Percentiles rank a stretch among this genome's conserved stretches.
Evolutionary conservation across 2,888 invertebrate species (phyloP).

Genomic region (Diplolepis rosae): DNA sequence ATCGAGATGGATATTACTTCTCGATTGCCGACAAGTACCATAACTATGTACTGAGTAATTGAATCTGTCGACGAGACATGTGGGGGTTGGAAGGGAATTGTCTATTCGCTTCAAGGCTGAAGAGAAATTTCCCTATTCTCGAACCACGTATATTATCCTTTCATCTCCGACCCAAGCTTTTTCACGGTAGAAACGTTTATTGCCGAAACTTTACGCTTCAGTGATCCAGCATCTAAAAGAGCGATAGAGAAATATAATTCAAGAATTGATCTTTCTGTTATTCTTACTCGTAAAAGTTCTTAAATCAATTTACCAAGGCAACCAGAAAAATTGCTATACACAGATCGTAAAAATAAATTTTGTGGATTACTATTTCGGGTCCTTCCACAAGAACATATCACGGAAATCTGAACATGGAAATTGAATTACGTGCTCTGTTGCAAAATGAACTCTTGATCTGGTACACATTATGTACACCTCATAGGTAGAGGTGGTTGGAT

Average conservation of each 20-base stretch:
- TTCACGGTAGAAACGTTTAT: constrained; percentile 24
- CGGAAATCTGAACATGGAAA: constrained; percentile 51
- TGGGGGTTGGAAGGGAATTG: constrained; percentile 4
- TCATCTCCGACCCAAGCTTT: constrained; percentile 16
- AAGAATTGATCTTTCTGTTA: not conserved
- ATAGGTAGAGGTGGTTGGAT: not conserved
- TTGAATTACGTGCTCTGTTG: constrained; percentile 53
- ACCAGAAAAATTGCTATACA: not conserved
- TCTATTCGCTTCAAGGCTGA: constrained; percentile 37
- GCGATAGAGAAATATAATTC: not conserved
- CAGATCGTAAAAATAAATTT: not conserved
- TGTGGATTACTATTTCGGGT: not conserved
- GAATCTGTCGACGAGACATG: constrained; percentile 26
- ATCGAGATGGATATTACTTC: constrained; percentile 17
- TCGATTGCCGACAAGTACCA: constrained; percentile 4
- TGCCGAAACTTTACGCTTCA: constrained; percentile 25
- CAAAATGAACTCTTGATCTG: constrained; percentile 49
- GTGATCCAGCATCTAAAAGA: not conserved
- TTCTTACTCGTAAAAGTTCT: not conserved
- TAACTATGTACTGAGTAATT: constrained; percentile 15
- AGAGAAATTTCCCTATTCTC: constrained; percentile 33
- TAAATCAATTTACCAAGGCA: not conserved
- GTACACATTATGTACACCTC: not conserved
- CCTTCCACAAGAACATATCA: constrained; percentile 2
- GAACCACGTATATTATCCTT: constrained; percentile 36